Base-by-base conservation (phyloP, 2,888 invertebrate species). In the Lasioglossum lativentre region DNA sequence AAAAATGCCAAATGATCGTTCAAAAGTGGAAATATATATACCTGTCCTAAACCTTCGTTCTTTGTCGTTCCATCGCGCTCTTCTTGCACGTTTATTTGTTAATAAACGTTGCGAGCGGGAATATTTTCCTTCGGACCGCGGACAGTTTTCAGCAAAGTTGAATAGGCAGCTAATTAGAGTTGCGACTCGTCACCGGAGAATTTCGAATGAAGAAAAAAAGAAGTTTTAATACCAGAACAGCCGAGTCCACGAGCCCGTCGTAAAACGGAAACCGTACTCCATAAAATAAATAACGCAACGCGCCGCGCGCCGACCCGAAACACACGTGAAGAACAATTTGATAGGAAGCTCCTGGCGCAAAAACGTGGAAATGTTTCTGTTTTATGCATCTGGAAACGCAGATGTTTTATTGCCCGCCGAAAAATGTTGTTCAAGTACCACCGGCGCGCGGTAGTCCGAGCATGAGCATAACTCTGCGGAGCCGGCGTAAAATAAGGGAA, bases 381-480 rank as follows among this genome's bases (percentile, higher is more conserved):
- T 56, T 47, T 73, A 74, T 72, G 59, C 77, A 80, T 52, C 77
- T 85, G 70, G 56, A n/a, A 14, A 40, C 19, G 75, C 85, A 84
- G 74, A 84, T 86, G 85, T 80, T 80, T 75, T 73, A 75, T 78
- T 19, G 56, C 73, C 68, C 16, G 19, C 42, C 40, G 73, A 82
- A 74, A 78, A 78, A 76, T 56, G 76, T 83, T 59, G 8, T 66
- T 63, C 71, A 72, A 75, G 72, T 72, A 63, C 14, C 56, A 42
- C 59, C 63, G 63, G 6, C 63, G 14, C 5, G 63, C 63, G 27
- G 63, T 30, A 40, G 59, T 71, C 80, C 74, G 10, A 40, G n/a
- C 12, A 14, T 45, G 38, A 66, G 23, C 78, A 40, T 34, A 74
- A 30, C 56, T 34, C 66, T 40, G 56, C 14, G 27, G 45, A 12